Percentiles rank a stretch among this genome's conserved stretches.
These are phyloP conservation scores for Hemicrepidius hirtus DNA, from an alignment of 2,888 invertebrate species.

Conservation along the genomic window DNA sequence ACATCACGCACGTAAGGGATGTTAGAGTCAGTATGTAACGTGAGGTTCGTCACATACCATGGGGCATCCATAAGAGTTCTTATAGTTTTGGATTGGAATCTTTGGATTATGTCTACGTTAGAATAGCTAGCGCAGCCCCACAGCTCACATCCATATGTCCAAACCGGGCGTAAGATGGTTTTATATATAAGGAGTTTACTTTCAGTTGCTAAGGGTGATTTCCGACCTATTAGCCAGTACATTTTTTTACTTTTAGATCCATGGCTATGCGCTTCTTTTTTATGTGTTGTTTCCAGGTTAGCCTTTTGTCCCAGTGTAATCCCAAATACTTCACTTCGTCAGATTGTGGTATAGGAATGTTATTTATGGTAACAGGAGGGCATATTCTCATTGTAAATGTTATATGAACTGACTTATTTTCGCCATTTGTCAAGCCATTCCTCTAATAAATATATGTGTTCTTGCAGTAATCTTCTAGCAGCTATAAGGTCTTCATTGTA, in stretches of 20 bases:
- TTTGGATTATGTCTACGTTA: conserved; percentile 44
- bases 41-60: conserved; percentile 39
- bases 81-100: conserved; percentile 38
- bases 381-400: conserved; percentile 51
- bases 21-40: conserved; percentile 15
- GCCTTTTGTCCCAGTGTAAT: conserved; percentile 15
- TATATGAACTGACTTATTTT: conserved; percentile 49
- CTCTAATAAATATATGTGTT: conserved; percentile 16
- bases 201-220: conserved; percentile 14
- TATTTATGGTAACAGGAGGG: conserved; percentile 33
- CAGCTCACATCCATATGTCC: conserved; percentile 33
- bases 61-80: conserved; percentile 42
- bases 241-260: conserved; percentile 29
- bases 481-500: conserved; percentile 3
- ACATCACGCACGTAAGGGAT: conserved; percentile 13
- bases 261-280: conserved; percentile 14
- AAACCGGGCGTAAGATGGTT: conserved; percentile 22
- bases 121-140: conserved; percentile 29
- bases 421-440: conserved; percentile 38
- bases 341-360: conserved; percentile 8
- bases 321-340: neutral
- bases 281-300: conserved; percentile 50
- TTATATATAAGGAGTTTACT: conserved; percentile 36
- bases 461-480: conserved; percentile 14
- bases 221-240: conserved; percentile 43